phyloP scores from a whole-genome alignment of 2,888 invertebrate species.

The Parnassius orleans region DNA sequence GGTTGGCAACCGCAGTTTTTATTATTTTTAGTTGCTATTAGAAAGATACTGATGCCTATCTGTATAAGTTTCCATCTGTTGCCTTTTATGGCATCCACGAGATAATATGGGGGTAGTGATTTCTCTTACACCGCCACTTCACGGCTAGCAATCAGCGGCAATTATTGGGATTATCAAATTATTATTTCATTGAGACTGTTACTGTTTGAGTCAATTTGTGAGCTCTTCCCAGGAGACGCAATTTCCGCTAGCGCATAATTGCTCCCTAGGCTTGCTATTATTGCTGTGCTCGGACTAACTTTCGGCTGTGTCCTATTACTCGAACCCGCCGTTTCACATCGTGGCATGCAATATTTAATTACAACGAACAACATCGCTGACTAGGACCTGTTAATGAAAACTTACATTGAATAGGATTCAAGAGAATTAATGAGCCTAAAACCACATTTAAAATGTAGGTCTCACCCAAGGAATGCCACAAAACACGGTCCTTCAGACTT shows the following conservation, averaged over 20 bases:
- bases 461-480: no score
- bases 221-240: constrained; percentile 69
- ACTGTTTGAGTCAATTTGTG: constrained; percentile 68
- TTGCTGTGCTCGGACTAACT: constrained; percentile 30
- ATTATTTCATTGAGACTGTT: constrained; percentile 56
- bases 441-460: no score
- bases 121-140: no score
- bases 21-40: no score
- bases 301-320: constrained; percentile 5
- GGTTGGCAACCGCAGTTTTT: no score
- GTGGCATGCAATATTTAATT: constrained; percentile 18
- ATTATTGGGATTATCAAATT: constrained; percentile 53
- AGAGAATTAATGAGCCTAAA: not conserved
- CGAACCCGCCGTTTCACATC: constrained; percentile 4
- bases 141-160: not conserved
- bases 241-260: constrained; percentile 72
- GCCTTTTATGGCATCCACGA: no score
- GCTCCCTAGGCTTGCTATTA: constrained; percentile 43
- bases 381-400: constrained; percentile 3
- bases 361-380: constrained; percentile 6
- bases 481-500: no score
- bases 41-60: no score
- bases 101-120: no score
- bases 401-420: not conserved
- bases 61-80: no score